Evolutionary conservation across 92 coral and sea anemone species (phyloP), one percentile per base, ranked within the genome.

Genomic region (Actinostola sp.): DNA sequence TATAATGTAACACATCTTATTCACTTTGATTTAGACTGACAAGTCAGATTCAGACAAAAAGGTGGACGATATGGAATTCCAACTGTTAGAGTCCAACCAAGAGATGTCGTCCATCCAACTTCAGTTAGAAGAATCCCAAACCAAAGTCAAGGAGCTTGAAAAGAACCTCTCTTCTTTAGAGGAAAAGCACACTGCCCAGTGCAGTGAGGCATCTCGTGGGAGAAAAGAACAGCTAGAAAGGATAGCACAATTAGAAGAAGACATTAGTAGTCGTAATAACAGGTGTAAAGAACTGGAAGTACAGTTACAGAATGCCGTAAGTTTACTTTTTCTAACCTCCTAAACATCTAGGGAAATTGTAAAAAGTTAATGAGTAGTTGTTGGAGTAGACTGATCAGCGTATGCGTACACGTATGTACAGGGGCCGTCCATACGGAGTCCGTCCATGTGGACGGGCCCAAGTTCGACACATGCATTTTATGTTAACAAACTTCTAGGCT

Each of bases 231-330:
- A 81, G 52, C 54, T 60, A 15, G 59, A 73, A 72, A 82, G 71
- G 69, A 88, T 95, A 42, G 63, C 34, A 19, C 55, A 63, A 42
- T 80, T 95, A 70, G 90, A 88, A 72, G 81, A 74, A 24, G 96
- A 95, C 30, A 72, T 86, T 34, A 61, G 68, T 26, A 77, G 36
- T 39, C 75, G 55, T 3, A 56, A 39, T 7, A 65, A 55, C 39
- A 77, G 20, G 17, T 78, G 72, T 27, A 57, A 45, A 24, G 67
- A 78, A 26, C 78, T 78, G 48, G 79, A 79, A 41, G 67, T 23
- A 21, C 82, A 80, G 33, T 64, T 84, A 54, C 67, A 80, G 49
- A 61, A 70, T 38, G 72, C 83, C 14, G 97, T 90, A 87, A 71
- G 87, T 87, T 10, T 36, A 36, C 4, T 36, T 36, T 36, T 36